Conservation (phyloP, 2,113 vertebrate species). For the Vireo altiloquus region DNA sequence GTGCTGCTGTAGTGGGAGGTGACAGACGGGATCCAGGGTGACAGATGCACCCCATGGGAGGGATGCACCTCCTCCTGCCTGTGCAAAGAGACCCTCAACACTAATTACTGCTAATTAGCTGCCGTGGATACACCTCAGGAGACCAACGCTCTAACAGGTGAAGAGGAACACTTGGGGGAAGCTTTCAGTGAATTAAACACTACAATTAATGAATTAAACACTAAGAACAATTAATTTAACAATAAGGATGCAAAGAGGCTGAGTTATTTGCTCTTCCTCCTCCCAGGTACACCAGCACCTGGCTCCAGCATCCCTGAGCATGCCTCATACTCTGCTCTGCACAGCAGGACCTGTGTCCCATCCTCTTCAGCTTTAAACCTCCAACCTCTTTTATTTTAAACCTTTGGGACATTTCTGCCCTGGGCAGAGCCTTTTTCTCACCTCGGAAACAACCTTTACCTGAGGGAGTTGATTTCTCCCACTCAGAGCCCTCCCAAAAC, state of each 20-base stretch:
- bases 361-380: background rate
- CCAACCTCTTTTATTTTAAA: background rate
- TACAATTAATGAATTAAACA: background rate
- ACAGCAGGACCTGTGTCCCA: background rate
- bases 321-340: background rate
- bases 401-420: background rate
- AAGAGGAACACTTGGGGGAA: background rate
- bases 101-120: background rate
- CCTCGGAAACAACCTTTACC: background rate
- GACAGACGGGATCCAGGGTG: background rate
- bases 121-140: background rate
- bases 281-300: background rate
- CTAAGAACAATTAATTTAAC: background rate
- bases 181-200: background rate
- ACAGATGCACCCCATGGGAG: background rate
- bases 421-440: background rate
- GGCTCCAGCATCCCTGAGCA: background rate
- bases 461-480: background rate
- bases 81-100: rapidly evolving
- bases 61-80: background rate
- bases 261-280: background rate
- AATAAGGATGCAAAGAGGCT: background rate
- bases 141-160: background rate
- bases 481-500: background rate
- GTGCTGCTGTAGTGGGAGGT: rapidly evolving